These are phyloP conservation scores for Barypeithes pellucidus DNA, from an alignment of 2,888 invertebrate species.

Conservation along the genomic window DNA sequence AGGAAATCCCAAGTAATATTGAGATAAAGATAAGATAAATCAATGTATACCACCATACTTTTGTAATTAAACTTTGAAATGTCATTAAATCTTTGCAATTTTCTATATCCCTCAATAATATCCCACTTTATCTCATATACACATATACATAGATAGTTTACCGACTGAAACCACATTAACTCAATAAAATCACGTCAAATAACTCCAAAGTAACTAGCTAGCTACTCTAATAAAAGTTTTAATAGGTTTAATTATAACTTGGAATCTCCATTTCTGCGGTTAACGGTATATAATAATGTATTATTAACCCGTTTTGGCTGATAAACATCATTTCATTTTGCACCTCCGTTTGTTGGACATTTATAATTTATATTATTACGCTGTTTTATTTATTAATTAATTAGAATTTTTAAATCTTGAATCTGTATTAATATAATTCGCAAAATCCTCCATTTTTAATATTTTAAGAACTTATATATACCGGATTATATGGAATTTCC, in stretches of 20 bases:
- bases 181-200: constrained; percentile 30
- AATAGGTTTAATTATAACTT: constrained; percentile 47
- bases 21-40: too few relatives aligned
- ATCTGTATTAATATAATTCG: too few relatives aligned
- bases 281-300: constrained; percentile 40
- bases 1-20: too few relatives aligned
- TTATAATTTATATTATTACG: background rate
- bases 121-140: background rate
- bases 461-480: too few relatives aligned
- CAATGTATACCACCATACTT: too few relatives aligned
- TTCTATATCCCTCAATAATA: background rate
- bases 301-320: constrained; percentile 40
- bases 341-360: background rate
- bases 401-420: too few relatives aligned
- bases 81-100: background rate
- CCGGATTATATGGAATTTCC: too few relatives aligned
- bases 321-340: constrained; percentile 26
- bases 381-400: background rate
- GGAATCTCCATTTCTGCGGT: constrained; percentile 40
- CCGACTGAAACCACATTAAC: constrained; percentile 12
- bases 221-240: constrained; percentile 43
- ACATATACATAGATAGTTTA: background rate
- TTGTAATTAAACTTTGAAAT: too few relatives aligned
- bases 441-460: too few relatives aligned
- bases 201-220: constrained; percentile 12